A percentile compares a stretch with the other conserved stretches of the same genome.
Conservation (phyloP, 2,797 vertebrate species). For the Sciurus carolinensis region DNA sequence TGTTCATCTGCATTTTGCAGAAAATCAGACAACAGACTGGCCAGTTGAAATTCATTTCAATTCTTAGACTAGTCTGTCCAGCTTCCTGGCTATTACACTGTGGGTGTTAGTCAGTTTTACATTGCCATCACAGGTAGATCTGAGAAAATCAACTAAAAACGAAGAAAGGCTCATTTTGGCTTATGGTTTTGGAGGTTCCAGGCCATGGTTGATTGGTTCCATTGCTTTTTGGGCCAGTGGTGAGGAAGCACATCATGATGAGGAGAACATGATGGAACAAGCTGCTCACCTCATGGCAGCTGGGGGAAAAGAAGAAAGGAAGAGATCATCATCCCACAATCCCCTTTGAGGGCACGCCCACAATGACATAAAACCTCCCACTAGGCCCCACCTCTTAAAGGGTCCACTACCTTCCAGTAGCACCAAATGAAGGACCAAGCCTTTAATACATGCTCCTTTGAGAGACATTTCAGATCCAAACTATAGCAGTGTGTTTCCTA, state of each 20-base stretch:
- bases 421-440: not conserved
- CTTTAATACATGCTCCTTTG: no score
- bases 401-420: not conserved
- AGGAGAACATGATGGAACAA: no score
- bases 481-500: not conserved
- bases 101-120: not conserved
- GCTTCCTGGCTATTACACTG: not conserved
- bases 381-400: no score
- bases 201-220: no score
- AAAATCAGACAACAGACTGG: not conserved
- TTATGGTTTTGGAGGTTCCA: not conserved
- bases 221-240: no score
- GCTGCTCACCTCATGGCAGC: no score
- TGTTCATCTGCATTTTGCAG: not conserved
- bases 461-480: not conserved
- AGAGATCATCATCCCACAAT: no score
- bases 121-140: not conserved
- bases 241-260: no score
- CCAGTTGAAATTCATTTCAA: not conserved
- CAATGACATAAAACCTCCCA: no score
- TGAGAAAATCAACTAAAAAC: no score
- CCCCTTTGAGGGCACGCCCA: no score
- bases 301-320: no score
- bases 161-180: not conserved
- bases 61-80: not conserved